Base-by-base conservation (phyloP, 2,797 vertebrate species). In the Notamacropus eugenii region DNA sequence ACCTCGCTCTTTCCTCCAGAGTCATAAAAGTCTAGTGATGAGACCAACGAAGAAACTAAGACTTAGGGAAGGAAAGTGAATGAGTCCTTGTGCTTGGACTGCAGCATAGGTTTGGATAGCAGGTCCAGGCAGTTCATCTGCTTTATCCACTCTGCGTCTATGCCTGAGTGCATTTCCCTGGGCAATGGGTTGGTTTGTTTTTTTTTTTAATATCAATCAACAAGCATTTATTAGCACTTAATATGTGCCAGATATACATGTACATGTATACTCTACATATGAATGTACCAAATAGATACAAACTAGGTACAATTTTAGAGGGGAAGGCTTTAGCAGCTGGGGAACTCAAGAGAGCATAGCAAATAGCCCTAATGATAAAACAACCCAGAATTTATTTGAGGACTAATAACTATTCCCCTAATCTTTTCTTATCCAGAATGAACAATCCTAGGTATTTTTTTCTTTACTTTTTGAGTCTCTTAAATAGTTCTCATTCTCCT, bases 381-480 rank as follows among this genome's bases (percentile, higher is more conserved):
- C 6, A 46, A 46, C 8, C n/a, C n/a, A 46, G 40, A 52, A 59
- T 93, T 95, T 93, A 56, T 74, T 93, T 93, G 59, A 5, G n/a
- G 54, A 91, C 22, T 34, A 55, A 55, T 55, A 34, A 55, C 74
- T 55, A 10, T 91, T n/a, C 74, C 91, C 59, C 93, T 87, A 59
- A 91, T 93, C 67, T 95, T 93, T 94, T 94, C 28, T 54, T 94
- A 4, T 91, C 52, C 52, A 1, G 54, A 91, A 3, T 90, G 24
- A 96, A 93, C 93, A 94, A 90, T 90, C 82, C 29, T 40, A 91
- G 56, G 34, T 58, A 87, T 2, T 29, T 87, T 94, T 87, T 92
- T 87, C 10, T 54, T 55, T 52, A 52, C 5, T 52, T 52, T 52
- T 52, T 52, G 52, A 27, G 58, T 94, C 27, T 93, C 55, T 67